Conservation (phyloP, 2,113 vertebrate genomes). For the Cyanoderma ruficeps region DNA sequence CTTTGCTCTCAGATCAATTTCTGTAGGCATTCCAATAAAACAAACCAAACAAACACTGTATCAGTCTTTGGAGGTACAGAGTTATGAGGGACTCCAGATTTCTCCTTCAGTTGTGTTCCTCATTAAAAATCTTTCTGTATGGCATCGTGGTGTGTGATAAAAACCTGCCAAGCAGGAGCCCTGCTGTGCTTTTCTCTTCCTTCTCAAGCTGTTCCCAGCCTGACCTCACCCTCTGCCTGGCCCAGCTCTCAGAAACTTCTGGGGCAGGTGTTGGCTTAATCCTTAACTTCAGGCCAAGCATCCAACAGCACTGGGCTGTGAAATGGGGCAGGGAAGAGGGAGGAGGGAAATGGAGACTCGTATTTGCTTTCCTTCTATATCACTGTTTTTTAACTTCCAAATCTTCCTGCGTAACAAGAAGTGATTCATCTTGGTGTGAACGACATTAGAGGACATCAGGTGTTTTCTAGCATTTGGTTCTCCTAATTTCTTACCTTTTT, state of each 20-base stretch:
- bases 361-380: background rate
- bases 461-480: background rate
- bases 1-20: constrained; percentile 12
- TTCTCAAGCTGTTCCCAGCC: background rate
- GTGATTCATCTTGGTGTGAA: background rate
- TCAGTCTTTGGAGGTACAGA: background rate
- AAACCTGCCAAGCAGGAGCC: background rate
- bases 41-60: background rate
- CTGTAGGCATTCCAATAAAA: background rate
- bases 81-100: background rate
- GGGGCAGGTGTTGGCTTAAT: background rate
- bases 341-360: background rate
- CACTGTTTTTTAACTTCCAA: background rate
- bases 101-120: background rate
- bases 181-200: constrained; percentile 1
- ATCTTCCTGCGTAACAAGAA: background rate
- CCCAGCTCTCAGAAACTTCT: background rate
- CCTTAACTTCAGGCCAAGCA: background rate
- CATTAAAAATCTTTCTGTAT: background rate
- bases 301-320: background rate
- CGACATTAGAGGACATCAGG: background rate
- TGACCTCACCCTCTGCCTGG: background rate
- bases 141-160: background rate
- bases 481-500: background rate
- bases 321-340: background rate